phyloP scores from a whole-genome alignment of 2,797 vertebrate species.

The Neosalanx taihuensis region DNA sequence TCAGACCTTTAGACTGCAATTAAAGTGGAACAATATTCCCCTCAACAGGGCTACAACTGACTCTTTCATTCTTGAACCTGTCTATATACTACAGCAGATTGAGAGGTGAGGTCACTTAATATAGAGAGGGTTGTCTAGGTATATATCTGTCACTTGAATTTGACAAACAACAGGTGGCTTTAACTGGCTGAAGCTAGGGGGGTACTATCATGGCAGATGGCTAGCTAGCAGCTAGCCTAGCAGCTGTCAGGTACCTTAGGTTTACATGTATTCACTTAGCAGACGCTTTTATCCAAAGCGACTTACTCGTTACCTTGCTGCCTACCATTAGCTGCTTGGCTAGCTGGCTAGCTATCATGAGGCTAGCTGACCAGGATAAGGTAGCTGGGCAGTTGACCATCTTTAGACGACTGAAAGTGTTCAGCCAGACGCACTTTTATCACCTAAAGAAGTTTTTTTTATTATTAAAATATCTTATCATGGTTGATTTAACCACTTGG shows the following conservation, averaged over 20 bases:
- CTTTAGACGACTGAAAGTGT: too few species aligned
- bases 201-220: background rate
- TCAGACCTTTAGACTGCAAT: too few species aligned
- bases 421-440: background rate
- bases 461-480: too few species aligned
- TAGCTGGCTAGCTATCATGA: conserved; percentile 3
- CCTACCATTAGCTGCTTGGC: background rate
- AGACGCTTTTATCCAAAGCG: too few species aligned
- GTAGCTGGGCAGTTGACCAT: background rate
- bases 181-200: background rate
- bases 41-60: too few species aligned
- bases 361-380: background rate
- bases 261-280: too few species aligned
- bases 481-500: too few species aligned
- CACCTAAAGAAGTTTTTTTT: too few species aligned
- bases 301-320: background rate
- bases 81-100: background rate
- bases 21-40: background rate
- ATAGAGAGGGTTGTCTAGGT: background rate
- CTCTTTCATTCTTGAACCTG: too few species aligned
- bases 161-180: background rate
- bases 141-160: background rate
- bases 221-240: background rate
- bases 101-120: background rate
- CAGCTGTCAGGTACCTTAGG: too few species aligned